Conservation (phyloP, 2,113 vertebrate genomes). For the Cisticola juncidis region DNA sequence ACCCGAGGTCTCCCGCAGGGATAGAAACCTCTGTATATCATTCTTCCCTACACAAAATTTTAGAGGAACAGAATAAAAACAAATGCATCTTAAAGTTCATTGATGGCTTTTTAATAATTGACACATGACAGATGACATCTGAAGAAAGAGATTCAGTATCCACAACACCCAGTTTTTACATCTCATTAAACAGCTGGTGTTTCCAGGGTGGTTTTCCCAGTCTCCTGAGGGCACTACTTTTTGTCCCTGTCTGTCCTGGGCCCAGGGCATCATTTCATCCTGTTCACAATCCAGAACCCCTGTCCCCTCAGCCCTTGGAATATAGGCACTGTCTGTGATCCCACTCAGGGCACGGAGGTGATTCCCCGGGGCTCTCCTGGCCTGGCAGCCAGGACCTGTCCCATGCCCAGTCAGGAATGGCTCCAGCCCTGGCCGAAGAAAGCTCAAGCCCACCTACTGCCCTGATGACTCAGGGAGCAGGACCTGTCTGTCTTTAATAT, state of each 20-base stretch:
- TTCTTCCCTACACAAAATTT: conserved; percentile 21
- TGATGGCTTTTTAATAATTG: not conserved
- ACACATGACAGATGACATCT: not conserved
- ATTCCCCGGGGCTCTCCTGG: fast-evolving
- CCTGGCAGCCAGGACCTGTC: not conserved
- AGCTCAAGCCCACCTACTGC: not conserved
- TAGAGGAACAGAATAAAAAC: conserved; percentile 8
- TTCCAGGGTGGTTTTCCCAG: not conserved
- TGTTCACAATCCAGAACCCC: fast-evolving
- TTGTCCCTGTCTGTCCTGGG: not conserved
- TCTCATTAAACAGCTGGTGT: not conserved
- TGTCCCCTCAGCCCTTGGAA: not conserved
- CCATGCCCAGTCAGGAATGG: fast-evolving
- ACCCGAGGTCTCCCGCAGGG: not conserved
- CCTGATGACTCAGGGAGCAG: not conserved
- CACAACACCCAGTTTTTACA: not conserved
- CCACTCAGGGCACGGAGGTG: too few relatives aligned
- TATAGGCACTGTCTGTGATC: fast-evolving
- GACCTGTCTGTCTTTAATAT: not conserved
- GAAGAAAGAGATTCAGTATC: not conserved
- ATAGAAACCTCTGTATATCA: not conserved
- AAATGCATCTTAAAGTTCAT: not conserved
- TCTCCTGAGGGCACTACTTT: not conserved
- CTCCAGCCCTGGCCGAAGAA: not conserved
- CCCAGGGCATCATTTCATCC: fast-evolving